Evolutionary conservation across 2,888 invertebrate species (phyloP), one percentile per base, ranked within the genome.

Genomic region (Sympetrum striolatum): DNA sequence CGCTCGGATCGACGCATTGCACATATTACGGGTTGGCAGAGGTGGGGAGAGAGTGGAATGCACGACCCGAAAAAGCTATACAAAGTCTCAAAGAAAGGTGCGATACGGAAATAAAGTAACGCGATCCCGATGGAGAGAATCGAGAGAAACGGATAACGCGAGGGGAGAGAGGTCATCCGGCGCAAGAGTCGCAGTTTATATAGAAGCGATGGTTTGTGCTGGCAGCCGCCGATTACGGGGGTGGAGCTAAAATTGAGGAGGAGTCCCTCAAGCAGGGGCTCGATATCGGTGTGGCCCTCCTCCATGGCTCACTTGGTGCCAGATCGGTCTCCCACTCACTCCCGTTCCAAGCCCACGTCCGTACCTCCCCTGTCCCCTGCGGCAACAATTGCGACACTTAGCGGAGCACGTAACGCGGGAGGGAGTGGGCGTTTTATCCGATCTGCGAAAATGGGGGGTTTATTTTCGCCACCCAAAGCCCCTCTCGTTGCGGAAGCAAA

Each of bases 381-480:
- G 82, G 82, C 86, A 86, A 86, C 86, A 86, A 86, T 86, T 86
- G 86, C 86, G 86, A 64, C 86, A 86, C 86, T 60, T 60, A 37
- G 22, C 86, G 86, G 53, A 31, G 82, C 58, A 82, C 82, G 39
- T 82, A 82, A 82, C 81, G 35, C 53, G 58, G 58, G 64, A n/a
- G 25, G 64, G 2, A 25, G 73, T 73, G 73, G 73, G 73, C 73
- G 73, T 5, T n/a, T 39, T 44, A 44, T 44, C 44, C 53, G 1
- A 53, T 44, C 53, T 18, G 53, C 53, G 53, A 53, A 53, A 53
- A 53, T 53, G 53, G 53, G 53, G 15, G 44, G 6, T 44, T 44
- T 44, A 53, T 18, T 53, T 53, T 53, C 53, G 53, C 53, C 15
- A 18, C 44, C 44, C 44, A 8, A 0, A 44, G 44, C 4, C 44